phyloP scores from a whole-genome alignment of 2,113 vertebrate species.

The Ciconia boyciana region DNA sequence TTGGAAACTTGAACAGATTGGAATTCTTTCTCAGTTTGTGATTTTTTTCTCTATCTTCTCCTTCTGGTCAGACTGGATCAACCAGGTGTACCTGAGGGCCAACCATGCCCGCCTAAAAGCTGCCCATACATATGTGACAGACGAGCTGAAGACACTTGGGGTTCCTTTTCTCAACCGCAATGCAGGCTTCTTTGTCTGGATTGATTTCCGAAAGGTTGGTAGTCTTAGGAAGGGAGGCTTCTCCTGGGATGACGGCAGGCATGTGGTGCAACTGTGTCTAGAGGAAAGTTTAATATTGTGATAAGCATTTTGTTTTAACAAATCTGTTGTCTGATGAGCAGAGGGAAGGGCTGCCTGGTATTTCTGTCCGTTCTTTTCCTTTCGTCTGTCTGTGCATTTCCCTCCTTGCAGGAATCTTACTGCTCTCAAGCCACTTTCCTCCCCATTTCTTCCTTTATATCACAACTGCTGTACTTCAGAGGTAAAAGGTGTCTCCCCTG shows the following conservation, averaged over 20 bases:
- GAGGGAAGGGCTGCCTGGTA: neutral
- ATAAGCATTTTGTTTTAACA: neutral
- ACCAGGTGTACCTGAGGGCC: conserved; percentile 82
- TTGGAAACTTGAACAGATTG: neutral
- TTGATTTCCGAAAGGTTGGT: conserved; percentile 90
- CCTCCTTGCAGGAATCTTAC: conserved; percentile 17
- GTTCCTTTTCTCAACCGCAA: conserved; percentile 84
- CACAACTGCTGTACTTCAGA: conserved; percentile 6
- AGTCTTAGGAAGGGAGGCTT: neutral
- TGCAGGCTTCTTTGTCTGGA: conserved; percentile 90
- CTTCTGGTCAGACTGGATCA: conserved; percentile 87
- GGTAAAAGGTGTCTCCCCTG: conserved; percentile 37
- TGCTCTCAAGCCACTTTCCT: conserved; percentile 13
- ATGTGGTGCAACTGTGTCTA: neutral
- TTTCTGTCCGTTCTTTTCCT: neutral
- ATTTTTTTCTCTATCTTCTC: neutral
- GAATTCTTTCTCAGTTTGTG: neutral
- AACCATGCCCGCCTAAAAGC: conserved; percentile 84
- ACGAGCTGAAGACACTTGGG: conserved; percentile 81
- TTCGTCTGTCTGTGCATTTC: neutral
- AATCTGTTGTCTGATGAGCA: neutral
- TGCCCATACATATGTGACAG: conserved; percentile 81
- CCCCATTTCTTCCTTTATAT: conserved; percentile 14
- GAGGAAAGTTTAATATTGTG: neutral
- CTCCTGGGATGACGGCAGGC: neutral